Percentiles rank a stretch among this genome's conserved stretches.
These are phyloP conservation scores for Antennarius maculatus DNA, from an alignment of 2,797 vertebrate genomes.

Conservation along the genomic window DNA sequence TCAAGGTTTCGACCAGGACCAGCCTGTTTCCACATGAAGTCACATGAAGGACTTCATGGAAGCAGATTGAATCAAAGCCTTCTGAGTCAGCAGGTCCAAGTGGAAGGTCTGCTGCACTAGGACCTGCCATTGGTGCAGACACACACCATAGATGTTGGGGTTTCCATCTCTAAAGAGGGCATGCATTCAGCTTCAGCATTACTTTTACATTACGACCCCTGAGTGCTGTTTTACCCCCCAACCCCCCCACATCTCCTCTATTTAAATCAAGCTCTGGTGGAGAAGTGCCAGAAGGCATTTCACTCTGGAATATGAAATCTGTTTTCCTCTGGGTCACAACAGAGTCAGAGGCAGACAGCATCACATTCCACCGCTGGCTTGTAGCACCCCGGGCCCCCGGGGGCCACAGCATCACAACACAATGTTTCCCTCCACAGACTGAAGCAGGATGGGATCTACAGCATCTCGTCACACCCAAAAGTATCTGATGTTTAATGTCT, in stretches of 20 bases:
- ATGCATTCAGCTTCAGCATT: constrained; percentile 5
- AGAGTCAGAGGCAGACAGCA: constrained; percentile 53
- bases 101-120: no score
- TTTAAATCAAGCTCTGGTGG: constrained; percentile 72
- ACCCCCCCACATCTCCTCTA: constrained; percentile 73
- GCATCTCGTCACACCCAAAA: constrained; percentile 10
- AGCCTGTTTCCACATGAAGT: no score
- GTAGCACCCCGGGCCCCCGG: constrained; percentile 50
- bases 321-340: constrained; percentile 73
- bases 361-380: constrained; percentile 53
- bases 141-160: neutral
- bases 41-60: no score
- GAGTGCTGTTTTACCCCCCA: constrained; percentile 68
- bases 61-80: no score
- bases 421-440: constrained; percentile 42
- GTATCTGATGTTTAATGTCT: constrained; percentile 13
- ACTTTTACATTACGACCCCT: constrained; percentile 13
- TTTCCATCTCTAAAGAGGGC: constrained; percentile 9
- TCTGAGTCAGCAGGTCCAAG: no score
- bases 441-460: constrained; percentile 10
- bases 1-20: no score
- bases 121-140: neutral
- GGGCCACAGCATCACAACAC: constrained; percentile 68
- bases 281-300: constrained; percentile 74
- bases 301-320: constrained; percentile 70